Conservation (phyloP, 2,113 vertebrate genomes). For the Amblyornis subalaris region DNA sequence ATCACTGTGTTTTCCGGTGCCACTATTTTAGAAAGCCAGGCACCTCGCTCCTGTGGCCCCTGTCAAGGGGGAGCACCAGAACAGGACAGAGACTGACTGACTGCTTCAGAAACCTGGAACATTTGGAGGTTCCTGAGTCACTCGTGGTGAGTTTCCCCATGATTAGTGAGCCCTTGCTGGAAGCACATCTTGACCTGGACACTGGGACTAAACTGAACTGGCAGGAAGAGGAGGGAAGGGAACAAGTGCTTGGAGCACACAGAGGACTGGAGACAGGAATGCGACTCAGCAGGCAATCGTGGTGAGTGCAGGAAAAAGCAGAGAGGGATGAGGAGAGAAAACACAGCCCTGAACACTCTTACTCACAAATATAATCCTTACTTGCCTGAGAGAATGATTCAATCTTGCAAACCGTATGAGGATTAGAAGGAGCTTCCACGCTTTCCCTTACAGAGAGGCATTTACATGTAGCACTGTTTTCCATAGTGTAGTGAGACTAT, state of each 20-base stretch:
- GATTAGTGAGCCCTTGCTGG: background rate
- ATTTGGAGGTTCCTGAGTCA: background rate
- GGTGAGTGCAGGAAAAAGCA: background rate
- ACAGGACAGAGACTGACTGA: background rate
- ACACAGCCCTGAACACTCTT: background rate
- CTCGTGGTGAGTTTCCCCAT: background rate
- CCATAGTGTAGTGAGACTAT: background rate
- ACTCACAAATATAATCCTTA: background rate
- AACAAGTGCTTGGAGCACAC: background rate
- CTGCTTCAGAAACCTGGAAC: background rate
- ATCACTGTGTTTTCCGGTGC: background rate
- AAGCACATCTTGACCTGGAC: background rate
- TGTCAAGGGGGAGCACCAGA: background rate
- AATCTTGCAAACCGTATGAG: background rate
- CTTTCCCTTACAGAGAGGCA: background rate
- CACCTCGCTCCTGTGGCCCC: background rate
- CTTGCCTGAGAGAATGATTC: background rate
- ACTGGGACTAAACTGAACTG: background rate
- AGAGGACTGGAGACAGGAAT: fast-evolving
- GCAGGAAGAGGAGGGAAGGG: background rate
- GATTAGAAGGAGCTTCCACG: background rate
- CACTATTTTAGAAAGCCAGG: background rate
- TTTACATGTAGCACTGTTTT: background rate
- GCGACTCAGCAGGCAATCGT: background rate
- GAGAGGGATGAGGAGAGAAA: background rate